Conservation (phyloP, 2,888 invertebrate species). For the Volucella zonaria region DNA sequence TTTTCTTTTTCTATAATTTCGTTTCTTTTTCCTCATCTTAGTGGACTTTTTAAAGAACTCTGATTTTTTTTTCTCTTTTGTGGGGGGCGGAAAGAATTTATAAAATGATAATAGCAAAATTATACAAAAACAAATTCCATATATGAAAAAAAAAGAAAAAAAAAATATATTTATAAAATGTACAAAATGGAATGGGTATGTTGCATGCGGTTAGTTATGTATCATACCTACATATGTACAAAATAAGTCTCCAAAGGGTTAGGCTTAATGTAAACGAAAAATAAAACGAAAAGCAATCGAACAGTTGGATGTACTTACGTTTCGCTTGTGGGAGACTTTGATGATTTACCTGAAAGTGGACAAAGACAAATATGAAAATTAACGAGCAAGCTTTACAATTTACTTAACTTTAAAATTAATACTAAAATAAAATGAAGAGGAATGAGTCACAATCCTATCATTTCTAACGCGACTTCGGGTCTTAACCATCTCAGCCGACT, state of each 20-base stretch:
- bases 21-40: conserved; percentile 7
- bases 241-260: conserved; percentile 52
- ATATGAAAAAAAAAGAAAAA: conserved; percentile 7
- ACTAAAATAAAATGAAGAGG: neutral
- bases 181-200: conserved; percentile 46
- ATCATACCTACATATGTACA: conserved; percentile 18
- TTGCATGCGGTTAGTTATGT: conserved; percentile 61
- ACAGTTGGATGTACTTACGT: conserved; percentile 79
- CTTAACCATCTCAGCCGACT: too few relatives aligned
- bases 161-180: conserved; percentile 30
- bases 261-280: conserved; percentile 45
- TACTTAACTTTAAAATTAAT: neutral
- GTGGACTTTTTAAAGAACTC: neutral
- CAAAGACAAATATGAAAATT: neutral
- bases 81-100: neutral
- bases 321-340: conserved; percentile 81
- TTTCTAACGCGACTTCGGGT: too few relatives aligned
- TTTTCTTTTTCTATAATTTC: neutral
- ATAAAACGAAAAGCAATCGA: conserved; percentile 3
- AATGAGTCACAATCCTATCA: too few relatives aligned
- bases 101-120: conserved; percentile 25
- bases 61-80: neutral
- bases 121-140: conserved; percentile 15
- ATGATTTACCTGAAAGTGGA: conserved; percentile 79
- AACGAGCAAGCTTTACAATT: too few relatives aligned